These are phyloP conservation scores for Antheraea assamensis DNA, from an alignment of 2,888 invertebrate species.

Conservation along the genomic window DNA sequence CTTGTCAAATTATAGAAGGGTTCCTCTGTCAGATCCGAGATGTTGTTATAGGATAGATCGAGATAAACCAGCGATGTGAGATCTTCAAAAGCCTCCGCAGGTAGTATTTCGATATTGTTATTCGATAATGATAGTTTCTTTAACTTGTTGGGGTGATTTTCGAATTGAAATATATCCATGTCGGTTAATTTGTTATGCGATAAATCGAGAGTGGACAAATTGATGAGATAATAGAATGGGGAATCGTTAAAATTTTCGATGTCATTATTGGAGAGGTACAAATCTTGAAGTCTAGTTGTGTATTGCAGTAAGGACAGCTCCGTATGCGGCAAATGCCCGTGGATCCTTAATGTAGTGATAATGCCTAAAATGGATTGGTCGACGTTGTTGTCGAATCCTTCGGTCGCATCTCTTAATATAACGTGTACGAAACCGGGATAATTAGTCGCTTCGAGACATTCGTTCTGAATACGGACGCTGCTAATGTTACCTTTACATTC, in stretches of 20 bases:
- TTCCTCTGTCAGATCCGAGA: conserved; percentile 57
- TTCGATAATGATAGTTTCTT: conserved; percentile 50
- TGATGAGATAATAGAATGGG: conserved; percentile 55
- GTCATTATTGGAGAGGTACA: conserved; percentile 48
- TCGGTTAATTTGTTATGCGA: conserved; percentile 55
- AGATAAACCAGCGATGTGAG: conserved; percentile 57
- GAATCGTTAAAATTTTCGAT: conserved; percentile 48
- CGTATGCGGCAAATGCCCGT: conserved; percentile 49
- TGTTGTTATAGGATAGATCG: conserved; percentile 61
- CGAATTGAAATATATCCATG: conserved; percentile 59
- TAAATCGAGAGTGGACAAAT: conserved; percentile 56
- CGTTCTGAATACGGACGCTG: conserved; percentile 43
- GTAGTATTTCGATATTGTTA: conserved; percentile 54
- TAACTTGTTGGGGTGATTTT: conserved; percentile 52
- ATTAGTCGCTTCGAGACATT: conserved; percentile 62
- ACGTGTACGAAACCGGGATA: conserved; percentile 54
- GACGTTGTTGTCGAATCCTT: conserved; percentile 43
- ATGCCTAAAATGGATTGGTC: conserved; percentile 48
- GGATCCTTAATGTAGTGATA: conserved; percentile 54
- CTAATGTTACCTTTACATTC: conserved; percentile 52
- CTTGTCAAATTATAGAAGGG: conserved; percentile 62
- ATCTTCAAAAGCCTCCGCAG: conserved; percentile 53
- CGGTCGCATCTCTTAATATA: conserved; percentile 49
- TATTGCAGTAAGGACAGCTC: conserved; percentile 53
- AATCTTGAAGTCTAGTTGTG: conserved; percentile 50